Percentiles rank a stretch among this genome's conserved stretches.
Evolutionary conservation across 2,888 invertebrate species (phyloP).

Genomic region (Papilio elwesi): DNA sequence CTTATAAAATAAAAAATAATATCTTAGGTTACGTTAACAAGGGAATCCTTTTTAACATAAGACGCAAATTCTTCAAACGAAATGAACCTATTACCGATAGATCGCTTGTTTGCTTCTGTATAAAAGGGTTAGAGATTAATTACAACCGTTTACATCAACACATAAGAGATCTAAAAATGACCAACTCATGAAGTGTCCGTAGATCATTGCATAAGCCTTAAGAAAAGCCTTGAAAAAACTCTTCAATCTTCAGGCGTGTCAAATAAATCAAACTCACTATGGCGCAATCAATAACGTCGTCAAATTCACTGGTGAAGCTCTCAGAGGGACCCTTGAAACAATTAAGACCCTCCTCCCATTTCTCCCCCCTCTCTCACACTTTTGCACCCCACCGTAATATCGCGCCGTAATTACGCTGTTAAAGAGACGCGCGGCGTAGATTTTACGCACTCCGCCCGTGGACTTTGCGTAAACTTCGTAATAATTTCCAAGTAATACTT

Average conservation of each 20-base stretch:
- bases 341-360: conserved; percentile 61
- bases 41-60: too few species aligned
- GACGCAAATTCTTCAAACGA: too few species aligned
- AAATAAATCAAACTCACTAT: conserved; percentile 41
- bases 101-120: too few species aligned
- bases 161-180: neutral
- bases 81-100: too few species aligned
- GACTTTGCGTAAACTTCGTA: conserved; percentile 61
- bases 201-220: neutral
- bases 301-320: conserved; percentile 33
- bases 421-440: conserved; percentile 67
- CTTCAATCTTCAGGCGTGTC: conserved; percentile 34
- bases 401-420: conserved; percentile 74
- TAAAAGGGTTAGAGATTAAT: too few species aligned
- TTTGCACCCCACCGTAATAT: conserved; percentile 53
- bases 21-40: too few species aligned
- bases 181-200: neutral
- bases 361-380: conserved; percentile 47
- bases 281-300: conserved; percentile 40
- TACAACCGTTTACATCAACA: too few species aligned
- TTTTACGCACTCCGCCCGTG: conserved; percentile 71
- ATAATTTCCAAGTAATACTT: conserved; percentile 55
- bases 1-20: conserved; percentile 31
- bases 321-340: conserved; percentile 60
- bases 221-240: conserved; percentile 2